Base-by-base conservation (phyloP, 1,140 invertebrate genomes). In the Pentalonia nigronervosa region DNA sequence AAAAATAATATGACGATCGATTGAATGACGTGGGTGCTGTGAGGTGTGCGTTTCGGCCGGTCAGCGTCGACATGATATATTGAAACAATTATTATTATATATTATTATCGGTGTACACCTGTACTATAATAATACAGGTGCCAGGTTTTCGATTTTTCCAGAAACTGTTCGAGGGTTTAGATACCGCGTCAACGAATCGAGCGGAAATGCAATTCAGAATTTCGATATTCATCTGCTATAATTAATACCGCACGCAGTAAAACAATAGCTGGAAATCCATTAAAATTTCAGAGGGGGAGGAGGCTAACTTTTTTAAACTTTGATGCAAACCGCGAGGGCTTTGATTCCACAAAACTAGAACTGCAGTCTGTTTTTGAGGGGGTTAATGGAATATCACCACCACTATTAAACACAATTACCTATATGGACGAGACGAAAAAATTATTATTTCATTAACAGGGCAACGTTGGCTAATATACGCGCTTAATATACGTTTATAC, bases 71-170 rank as follows among this genome's bases (percentile, higher is more conserved):
- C 60, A 30, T 76, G 60, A 76, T 76, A 76, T 76, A 76, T 34
- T 76, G 60, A 76, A 76, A n/a, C 60, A 76, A 76, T 76, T 76
- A 76, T 76, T 76, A 76, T 76, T 76, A 76, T n/a, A 76, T 53
- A 53, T 53, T 23, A 53, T 23, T 7, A 76, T 76, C n/a, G 60
- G 60, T n/a, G 60, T 76, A 23, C 60, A n/a, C 60, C 60, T 76
- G 60, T 14, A 34, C 30, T 76, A 3, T n/a, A 76, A n/a, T 76
- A 76, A 76, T 67, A n/a, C 30, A 76, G 60, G 60, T 76, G 60
- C 14, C 14, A n/a, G 60, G n/a, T 76, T 76, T 76, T 76, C 30
- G 60, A 76, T 76, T n/a, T 76, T 76, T 76, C 14, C n/a, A 14
- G 60, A 17, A n/a, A n/a, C 60, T 14, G 60, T 76, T 20, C 17